Evolutionary conservation across 1,140 invertebrate genomes (phyloP), one percentile per base, ranked within the genome.

Genomic region (Zaprionus nigranus): DNA sequence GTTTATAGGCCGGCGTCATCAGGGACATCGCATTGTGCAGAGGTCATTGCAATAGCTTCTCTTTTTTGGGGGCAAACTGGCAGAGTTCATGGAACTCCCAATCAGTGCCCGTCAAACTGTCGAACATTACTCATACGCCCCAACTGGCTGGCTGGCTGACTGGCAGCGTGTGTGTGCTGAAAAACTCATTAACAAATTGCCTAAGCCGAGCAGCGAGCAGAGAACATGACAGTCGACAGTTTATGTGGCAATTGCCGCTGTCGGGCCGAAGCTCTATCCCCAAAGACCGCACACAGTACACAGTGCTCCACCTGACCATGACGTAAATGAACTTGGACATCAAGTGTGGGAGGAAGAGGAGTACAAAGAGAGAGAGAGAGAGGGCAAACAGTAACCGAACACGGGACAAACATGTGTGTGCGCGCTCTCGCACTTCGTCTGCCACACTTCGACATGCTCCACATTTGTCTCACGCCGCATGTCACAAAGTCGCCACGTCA

Each of bases 101-200:
- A 65, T 72, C 61, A 67, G 40, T 66, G 58, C 34, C 34, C 22
- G 40, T 66, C 40, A 70, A 65, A 75, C 73, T 64, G 60, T 43
- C 12, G 17, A 5, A n/a, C 28, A 65, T 65, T 38, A 46, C 54
- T 30, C 43, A 66, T 59, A 54, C 57, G 64, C 43, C 28, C 12
- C 28, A 9, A 30, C 28, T n/a, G n/a, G n/a, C 7, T 7, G 6
- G 40, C 15, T 30, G 9, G 9, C 30, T 30, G 9, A 2, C 30
- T 30, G 30, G 30, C 30, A 28, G 26, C 15, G 22, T 34, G 13
- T 57, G 26, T 26, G 40, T 34, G 46, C 57, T 43, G 57, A 70
- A 81, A 80, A 90, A 84, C 74, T 84, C 85, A 88, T 90, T 88
- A 84, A 81, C 78, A 88, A 88, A 88, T 88, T 88, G 83, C 79